Evolutionary conservation across 2,888 invertebrate species (phyloP), one percentile per base, ranked within the genome.

Genomic region (Melolontha melolontha): DNA sequence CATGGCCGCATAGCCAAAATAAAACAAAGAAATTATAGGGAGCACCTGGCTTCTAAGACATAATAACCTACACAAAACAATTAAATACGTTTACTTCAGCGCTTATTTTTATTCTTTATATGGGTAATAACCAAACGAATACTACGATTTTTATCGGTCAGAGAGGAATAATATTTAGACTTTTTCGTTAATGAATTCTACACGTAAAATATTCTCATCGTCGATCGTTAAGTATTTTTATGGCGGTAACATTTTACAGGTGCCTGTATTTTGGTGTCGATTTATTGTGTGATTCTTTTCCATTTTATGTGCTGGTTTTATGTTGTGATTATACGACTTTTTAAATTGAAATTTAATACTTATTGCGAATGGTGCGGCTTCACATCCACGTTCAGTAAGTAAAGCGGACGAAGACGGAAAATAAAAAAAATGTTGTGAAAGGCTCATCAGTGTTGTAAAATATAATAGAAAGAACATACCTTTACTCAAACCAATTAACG

Each of bases 1-100:
- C 70, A 72, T 72, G 66, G 71, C 68, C 71, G 68, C 42, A 22
- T 14, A 73, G 71, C 69, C 72, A 72, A 74, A 74, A 74, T 73
- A 74, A 73, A 73, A 74, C 72, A 74, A 73, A 67, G 74, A 72
- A 74, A 72, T 71, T 73, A 73, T 72, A 71, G 69, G 65, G 69
- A 71, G 71, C 74, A 74, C 74, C 74, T 73, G 74, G 72, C 70
- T 69, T 71, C 59, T 72, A 64, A 63, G 65, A 68, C 64, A 34
- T 69, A 70, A 62, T 69, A 65, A 59, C 66, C 65, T 62, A 40
- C 64, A 29, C 39, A 62, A 63, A 64, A 72, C 68, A 69, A 68
- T 68, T 68, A 73, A 73, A 71, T 65, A 69, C 63, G 66, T 71
- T 73, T 72, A 70, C 69, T 52, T 57, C 68, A 34, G 50, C 41